Evolutionary conservation across 2,113 vertebrate species (phyloP).

Genomic region (Silurus meridionalis): DNA sequence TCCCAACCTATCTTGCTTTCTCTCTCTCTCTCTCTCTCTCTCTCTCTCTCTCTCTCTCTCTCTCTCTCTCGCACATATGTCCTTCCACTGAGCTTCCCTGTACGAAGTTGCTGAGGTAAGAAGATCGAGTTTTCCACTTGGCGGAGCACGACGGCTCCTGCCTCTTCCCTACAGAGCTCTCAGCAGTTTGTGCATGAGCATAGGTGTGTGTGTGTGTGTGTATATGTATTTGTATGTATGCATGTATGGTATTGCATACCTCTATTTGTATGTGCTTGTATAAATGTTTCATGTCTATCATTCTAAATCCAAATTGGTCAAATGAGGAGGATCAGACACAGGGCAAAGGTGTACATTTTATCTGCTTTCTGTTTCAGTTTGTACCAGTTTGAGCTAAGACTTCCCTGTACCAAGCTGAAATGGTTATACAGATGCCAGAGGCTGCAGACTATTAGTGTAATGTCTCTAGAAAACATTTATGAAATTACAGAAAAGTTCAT

Average conservation of each 20-base stretch:
- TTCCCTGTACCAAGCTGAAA: slow-evolving; percentile 43
- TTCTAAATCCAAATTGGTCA: slow-evolving; percentile 21
- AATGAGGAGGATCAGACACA: slow-evolving; percentile 15
- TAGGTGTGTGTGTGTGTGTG: slow-evolving; percentile 41
- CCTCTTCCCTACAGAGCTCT: slow-evolving; percentile 68
- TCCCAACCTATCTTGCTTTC: background rate
- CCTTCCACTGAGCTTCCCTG: slow-evolving; percentile 62
- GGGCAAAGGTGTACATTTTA: slow-evolving; percentile 20
- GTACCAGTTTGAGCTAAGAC: slow-evolving; percentile 20
- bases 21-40: slow-evolving; percentile 12
- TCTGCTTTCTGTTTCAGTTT: slow-evolving; percentile 3
- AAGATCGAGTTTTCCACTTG: slow-evolving; percentile 80
- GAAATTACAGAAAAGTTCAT: slow-evolving; percentile 47
- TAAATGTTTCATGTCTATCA: background rate
- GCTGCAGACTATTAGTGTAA: slow-evolving; percentile 52
- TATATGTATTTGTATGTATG: background rate
- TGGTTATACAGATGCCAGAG: slow-evolving; percentile 37
- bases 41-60: background rate
- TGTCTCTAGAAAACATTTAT: slow-evolving; percentile 48
- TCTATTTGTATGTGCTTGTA: background rate
- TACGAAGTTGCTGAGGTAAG: slow-evolving; percentile 78
- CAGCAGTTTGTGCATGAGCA: slow-evolving; percentile 64
- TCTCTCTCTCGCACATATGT: slow-evolving; percentile 64
- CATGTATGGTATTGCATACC: background rate
- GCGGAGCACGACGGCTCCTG: slow-evolving; percentile 68